Conservation (phyloP, 2,888 invertebrate genomes). For the Stegophylla sp. region DNA sequence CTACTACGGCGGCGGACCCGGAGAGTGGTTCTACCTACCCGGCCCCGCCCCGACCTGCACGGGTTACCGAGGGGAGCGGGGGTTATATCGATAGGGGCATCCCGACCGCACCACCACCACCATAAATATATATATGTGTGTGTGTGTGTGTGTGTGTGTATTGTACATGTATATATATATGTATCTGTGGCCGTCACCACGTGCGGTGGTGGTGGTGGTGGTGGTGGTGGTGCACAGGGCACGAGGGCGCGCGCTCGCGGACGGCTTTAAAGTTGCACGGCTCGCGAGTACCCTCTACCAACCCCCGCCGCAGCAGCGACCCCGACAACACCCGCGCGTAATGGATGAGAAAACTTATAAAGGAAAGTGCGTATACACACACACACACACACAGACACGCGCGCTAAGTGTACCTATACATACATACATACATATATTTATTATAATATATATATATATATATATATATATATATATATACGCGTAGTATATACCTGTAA, state of each 20-base stretch:
- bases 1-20: conserved; percentile 30
- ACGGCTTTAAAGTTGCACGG: conserved; percentile 56
- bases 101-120: conserved; percentile 12
- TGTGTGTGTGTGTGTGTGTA: too few relatives aligned
- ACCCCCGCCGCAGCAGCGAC: not conserved
- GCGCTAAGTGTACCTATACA: not conserved
- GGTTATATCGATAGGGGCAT: conserved; percentile 47
- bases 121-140: not conserved
- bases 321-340: conserved; percentile 27
- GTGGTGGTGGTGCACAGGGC: too few relatives aligned
- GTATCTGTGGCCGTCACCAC: not conserved
- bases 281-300: not conserved
- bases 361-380: conserved; percentile 35
- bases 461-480: not conserved
- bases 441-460: too few relatives aligned
- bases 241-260: conserved; percentile 9
- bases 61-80: conserved; percentile 23
- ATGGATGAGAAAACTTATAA: conserved; percentile 57
- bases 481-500: too few relatives aligned
- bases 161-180: conserved; percentile 13
- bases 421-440: not conserved
- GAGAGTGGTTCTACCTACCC: conserved; percentile 41
- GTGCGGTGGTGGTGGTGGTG: too few relatives aligned
- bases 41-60: conserved; percentile 8
- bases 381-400: too few relatives aligned